These are phyloP conservation scores for Megathymus violae DNA, from an alignment of 1,140 invertebrate species.

Conservation along the genomic window DNA sequence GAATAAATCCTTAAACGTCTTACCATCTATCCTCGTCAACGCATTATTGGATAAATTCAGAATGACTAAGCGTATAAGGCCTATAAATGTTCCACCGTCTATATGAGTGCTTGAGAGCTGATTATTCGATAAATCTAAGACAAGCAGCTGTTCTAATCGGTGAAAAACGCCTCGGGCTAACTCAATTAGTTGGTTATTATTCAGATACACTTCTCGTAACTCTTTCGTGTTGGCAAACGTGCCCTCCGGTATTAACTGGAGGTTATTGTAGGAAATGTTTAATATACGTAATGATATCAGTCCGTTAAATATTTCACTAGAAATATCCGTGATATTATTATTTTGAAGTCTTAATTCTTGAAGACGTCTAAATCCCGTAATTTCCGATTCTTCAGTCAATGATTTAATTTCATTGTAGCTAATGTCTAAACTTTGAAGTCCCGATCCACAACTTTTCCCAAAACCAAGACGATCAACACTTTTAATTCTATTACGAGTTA, in stretches of 20 bases:
- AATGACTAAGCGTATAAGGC: conserved; percentile 92
- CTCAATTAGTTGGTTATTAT: conserved; percentile 91
- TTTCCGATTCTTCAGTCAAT: conserved; percentile 88
- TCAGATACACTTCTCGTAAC: conserved; percentile 91
- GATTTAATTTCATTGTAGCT: conserved; percentile 90
- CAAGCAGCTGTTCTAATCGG: conserved; percentile 91
- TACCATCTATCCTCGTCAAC: conserved; percentile 91
- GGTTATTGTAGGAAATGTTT: conserved; percentile 92
- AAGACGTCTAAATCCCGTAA: conserved; percentile 88
- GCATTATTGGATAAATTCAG: conserved; percentile 94
- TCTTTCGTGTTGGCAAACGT: conserved; percentile 91
- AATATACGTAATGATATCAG: conserved; percentile 90
- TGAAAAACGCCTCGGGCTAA: conserved; percentile 92
- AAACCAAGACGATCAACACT: conserved; percentile 90
- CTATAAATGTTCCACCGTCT: conserved; percentile 92
- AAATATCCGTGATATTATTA: conserved; percentile 92
- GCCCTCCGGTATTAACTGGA: conserved; percentile 90
- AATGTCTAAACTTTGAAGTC: conserved; percentile 89
- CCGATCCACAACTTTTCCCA: conserved; percentile 84
- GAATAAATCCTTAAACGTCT: conserved; percentile 94
- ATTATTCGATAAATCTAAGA: conserved; percentile 96
- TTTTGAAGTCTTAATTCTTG: conserved; percentile 91
- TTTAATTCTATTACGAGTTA: conserved; percentile 91
- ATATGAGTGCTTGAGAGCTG: conserved; percentile 92
- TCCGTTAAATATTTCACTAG: conserved; percentile 90